Evolutionary conservation across 2,888 invertebrate genomes (phyloP), one percentile per base, ranked within the genome.

Genomic region (Netelia inedita): DNA sequence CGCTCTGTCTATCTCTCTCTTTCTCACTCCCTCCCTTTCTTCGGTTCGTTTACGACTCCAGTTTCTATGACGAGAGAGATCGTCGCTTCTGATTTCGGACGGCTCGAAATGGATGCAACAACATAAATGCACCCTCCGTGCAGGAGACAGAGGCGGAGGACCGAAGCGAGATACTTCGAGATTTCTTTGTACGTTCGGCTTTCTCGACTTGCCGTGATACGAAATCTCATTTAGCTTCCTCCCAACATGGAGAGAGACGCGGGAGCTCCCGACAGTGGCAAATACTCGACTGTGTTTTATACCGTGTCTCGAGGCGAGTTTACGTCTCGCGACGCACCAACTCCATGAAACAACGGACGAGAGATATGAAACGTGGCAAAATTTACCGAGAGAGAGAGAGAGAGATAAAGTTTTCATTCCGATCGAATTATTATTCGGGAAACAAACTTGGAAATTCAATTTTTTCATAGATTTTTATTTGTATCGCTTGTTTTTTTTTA

Each of bases 71-170:
- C 66, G 79, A 73, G 72, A 73, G 72, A 73, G 66, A 73, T 80
- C 79, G 73, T 66, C 66, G 79, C 55, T 57, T 73, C 73, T 80
- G 79, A 80, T 80, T 80, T 80, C 73, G 73, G 66, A 80, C 46
- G 11, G 55, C 66, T 46, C 68, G 14, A 28, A 57, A n/a, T 3
- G 35, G 14, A 43, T 19, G 41, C 46, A 41, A 41, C 65, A 75
- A 65, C 66, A 53, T 65, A 75, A 55, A 75, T 41, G 55, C 75
- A 66, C 21, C 50, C 35, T 53, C 14, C 11, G 57, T 2, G 14
- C n/a, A 0, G 57, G n/a, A 57, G 19, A 57, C 0, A 57, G 57
- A 57, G 19, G 6, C 55, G 21, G 57, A 55, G 55, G 28, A 59
- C 46, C 35, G 6, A n/a, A 9, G 53, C 35, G 35, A 55, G 53